These are phyloP conservation scores for Papilio gigon DNA, from an alignment of 2,888 invertebrate genomes.

Conservation along the genomic window DNA sequence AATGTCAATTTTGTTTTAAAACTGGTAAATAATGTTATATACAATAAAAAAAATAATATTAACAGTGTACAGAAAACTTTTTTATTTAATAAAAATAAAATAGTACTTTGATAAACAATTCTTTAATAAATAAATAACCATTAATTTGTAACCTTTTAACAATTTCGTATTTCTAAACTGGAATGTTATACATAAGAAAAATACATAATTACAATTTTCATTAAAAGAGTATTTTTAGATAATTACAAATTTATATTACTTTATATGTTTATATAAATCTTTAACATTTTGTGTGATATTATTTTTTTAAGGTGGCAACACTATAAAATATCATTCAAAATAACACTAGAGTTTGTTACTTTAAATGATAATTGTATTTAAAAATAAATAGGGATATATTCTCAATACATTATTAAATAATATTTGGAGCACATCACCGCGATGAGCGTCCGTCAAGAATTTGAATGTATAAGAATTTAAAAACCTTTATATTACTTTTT, in stretches of 20 bases:
- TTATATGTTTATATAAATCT: too few relatives aligned
- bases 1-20: not conserved
- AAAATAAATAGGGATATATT: not conserved
- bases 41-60: not conserved
- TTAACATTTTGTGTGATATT: too few relatives aligned
- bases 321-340: too few relatives aligned
- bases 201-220: too few relatives aligned
- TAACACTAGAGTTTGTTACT: not conserved
- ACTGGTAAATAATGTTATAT: too few relatives aligned
- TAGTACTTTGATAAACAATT: too few relatives aligned
- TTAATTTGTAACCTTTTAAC: not conserved
- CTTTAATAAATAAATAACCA: too few relatives aligned
- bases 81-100: too few relatives aligned
- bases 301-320: too few relatives aligned
- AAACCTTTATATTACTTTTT: not conserved
- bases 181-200: not conserved
- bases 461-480: slow-evolving; percentile 10
- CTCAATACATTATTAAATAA: not conserved
- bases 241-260: not conserved
- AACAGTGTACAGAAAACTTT: too few relatives aligned
- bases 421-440: not conserved
- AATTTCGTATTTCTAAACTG: not conserved
- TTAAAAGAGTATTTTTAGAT: not conserved
- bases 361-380: not conserved
- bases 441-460: not conserved